phyloP scores from a whole-genome alignment of 1,140 invertebrate species.

The Trichonephila clavipes region DNA sequence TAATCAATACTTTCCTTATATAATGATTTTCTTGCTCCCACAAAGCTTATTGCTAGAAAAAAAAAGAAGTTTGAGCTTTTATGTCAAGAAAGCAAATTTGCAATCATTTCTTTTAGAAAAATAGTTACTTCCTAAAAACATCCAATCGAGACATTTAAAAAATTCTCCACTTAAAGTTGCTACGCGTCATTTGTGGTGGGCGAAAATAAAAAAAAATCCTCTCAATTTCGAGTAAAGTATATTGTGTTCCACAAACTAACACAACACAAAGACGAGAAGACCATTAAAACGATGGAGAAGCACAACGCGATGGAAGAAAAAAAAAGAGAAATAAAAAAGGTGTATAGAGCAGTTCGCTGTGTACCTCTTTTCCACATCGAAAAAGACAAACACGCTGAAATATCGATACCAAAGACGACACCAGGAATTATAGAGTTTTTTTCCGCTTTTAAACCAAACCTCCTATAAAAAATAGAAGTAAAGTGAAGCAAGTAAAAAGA shows the following conservation, averaged over 20 bases:
- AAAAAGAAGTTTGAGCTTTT: no score
- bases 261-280: constrained; percentile 30
- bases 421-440: constrained; percentile 23
- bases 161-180: background rate
- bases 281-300: constrained; percentile 26
- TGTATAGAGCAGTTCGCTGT: background rate
- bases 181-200: background rate
- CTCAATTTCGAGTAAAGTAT: constrained; percentile 2
- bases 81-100: background rate
- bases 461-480: background rate
- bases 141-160: background rate
- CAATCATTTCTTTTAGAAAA: background rate
- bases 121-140: background rate
- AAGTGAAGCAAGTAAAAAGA: background rate
- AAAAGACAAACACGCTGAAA: constrained; percentile 14
- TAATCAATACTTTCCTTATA: no score
- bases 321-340: background rate
- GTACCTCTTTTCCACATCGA: background rate
- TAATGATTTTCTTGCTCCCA: no score
- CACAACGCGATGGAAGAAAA: background rate
- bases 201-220: background rate
- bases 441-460: background rate
- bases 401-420: constrained; percentile 37
- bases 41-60: no score
- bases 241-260: constrained; percentile 13